Evolutionary conservation across 2,113 vertebrate genomes (phyloP).

Genomic region (Maccullochella peelii): DNA sequence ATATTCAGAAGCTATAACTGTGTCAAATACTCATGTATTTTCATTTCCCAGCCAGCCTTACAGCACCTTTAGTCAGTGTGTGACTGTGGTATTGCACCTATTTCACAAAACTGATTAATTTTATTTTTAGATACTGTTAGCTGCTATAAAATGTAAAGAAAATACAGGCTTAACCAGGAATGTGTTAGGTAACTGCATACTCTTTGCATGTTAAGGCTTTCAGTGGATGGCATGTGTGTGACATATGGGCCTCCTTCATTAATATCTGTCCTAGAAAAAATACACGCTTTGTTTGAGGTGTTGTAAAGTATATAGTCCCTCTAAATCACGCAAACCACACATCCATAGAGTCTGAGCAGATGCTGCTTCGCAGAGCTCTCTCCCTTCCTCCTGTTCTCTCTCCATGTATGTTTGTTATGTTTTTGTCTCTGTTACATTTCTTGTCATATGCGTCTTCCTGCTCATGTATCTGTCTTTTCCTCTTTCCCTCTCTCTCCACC

Average conservation of each 20-base stretch:
- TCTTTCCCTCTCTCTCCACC: background rate
- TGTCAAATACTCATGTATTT: background rate
- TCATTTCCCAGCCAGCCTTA: background rate
- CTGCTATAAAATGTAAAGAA: background rate
- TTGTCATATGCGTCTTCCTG: constrained; percentile 3
- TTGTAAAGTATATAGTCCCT: background rate
- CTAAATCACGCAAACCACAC: constrained; percentile 44
- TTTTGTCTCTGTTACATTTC: background rate
- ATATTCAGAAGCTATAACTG: background rate
- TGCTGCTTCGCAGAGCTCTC: constrained; percentile 24
- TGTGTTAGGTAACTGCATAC: background rate
- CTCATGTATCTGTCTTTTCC: constrained; percentile 4
- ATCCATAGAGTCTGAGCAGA: constrained; percentile 34
- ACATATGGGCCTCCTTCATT: constrained; percentile 57
- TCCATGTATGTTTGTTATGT: background rate
- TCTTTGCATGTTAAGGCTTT: constrained; percentile 24
- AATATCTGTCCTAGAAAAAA: constrained; percentile 13
- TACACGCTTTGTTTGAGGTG: constrained; percentile 39
- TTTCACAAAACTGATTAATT: background rate
- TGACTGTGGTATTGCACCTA: background rate
- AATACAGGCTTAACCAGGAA: background rate
- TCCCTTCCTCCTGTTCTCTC: background rate
- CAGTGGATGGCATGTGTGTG: constrained; percentile 32
- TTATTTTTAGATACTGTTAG: background rate
- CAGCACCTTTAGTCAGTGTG: background rate